phyloP scores from a whole-genome alignment of 1,140 invertebrate species.

The Drosophila lacertosa region DNA sequence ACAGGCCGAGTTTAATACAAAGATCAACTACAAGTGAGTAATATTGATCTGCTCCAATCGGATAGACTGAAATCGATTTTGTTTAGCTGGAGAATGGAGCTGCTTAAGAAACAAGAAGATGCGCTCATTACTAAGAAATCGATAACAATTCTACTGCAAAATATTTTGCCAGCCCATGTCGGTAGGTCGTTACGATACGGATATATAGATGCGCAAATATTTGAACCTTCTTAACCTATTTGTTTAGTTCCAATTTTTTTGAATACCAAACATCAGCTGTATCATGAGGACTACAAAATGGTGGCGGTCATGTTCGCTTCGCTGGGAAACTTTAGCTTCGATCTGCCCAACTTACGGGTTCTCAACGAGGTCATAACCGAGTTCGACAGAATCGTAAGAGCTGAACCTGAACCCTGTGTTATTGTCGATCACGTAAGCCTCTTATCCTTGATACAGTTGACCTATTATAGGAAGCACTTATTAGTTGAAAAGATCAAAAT shows the following conservation, averaged over 20 bases:
- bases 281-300: constrained; percentile 92
- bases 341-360: constrained; percentile 89
- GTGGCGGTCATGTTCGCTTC: constrained; percentile 97
- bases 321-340: constrained; percentile 89
- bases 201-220: too few species aligned
- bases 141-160: constrained; percentile 92
- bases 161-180: constrained; percentile 94
- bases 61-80: not conserved
- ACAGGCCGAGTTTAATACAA: constrained; percentile 93
- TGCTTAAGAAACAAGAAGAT: constrained; percentile 91
- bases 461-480: constrained; percentile 38
- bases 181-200: constrained; percentile 86
- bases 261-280: constrained; percentile 91
- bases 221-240: constrained; percentile 1
- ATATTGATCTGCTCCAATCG: too few species aligned
- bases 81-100: constrained; percentile 91
- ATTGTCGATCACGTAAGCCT: not conserved
- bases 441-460: not conserved
- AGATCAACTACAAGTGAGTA: constrained; percentile 87
- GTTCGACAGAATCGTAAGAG: constrained; percentile 88
- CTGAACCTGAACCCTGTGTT: not conserved
- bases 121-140: constrained; percentile 90
- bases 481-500: constrained; percentile 94
- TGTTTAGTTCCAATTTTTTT: too few species aligned
- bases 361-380: constrained; percentile 95